phyloP scores from a whole-genome alignment of 1,140 invertebrate genomes.

The Scaptomyza graminum region DNA sequence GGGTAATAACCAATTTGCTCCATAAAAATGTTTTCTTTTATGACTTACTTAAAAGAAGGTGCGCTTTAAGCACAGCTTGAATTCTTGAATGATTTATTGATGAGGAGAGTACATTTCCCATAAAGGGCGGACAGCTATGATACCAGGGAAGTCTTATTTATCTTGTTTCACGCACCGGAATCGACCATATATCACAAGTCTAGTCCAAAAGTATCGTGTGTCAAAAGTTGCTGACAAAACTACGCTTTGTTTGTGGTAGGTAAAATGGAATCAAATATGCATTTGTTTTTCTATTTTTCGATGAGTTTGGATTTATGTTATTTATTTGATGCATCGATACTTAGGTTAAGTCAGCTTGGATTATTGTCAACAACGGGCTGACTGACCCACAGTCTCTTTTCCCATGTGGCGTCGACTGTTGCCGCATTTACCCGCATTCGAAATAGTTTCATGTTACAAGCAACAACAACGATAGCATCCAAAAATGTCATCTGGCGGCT shows the following conservation, averaged over 20 bases:
- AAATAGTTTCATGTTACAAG: constrained; percentile 40
- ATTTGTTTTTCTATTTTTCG: background rate
- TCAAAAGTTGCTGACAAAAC: constrained; percentile 34
- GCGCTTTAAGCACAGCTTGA: background rate
- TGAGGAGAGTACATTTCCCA: background rate
- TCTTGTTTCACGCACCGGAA: background rate
- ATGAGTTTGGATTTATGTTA: constrained; percentile 29
- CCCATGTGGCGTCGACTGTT: constrained; percentile 21
- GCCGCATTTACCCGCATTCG: constrained; percentile 20
- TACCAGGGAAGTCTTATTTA: constrained; percentile 1
- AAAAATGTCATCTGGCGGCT: constrained; percentile 52
- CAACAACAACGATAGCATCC: constrained; percentile 17
- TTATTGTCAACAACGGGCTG: constrained; percentile 27
- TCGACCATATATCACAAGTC: constrained; percentile 11
- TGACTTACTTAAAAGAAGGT: background rate
- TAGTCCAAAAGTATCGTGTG: constrained; percentile 21
- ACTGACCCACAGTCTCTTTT: constrained; percentile 21
- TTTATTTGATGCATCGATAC: constrained; percentile 37
- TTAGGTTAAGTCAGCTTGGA: constrained; percentile 12
- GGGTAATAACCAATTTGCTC: no score
- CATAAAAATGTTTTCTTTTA: background rate
- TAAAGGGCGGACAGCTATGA: background rate
- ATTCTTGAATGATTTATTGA: background rate
- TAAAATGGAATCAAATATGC: constrained; percentile 6
- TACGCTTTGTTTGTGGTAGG: constrained; percentile 25